phyloP scores from a whole-genome alignment of 1,140 invertebrate species.

The Camponotus pennsylvanicus region DNA sequence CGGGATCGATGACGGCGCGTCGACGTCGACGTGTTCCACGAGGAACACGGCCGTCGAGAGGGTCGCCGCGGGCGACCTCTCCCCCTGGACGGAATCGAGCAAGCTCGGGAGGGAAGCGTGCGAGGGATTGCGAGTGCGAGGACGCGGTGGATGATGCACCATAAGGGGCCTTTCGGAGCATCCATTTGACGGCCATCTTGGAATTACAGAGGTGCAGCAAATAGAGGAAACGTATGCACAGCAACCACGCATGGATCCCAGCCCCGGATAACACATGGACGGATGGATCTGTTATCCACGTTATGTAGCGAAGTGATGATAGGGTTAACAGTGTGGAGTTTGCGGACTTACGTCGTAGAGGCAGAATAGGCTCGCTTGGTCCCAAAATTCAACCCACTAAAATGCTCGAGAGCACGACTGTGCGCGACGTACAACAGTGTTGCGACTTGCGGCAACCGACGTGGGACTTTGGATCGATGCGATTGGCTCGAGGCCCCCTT shows the following conservation, averaged over 20 bases:
- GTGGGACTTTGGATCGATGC: constrained; percentile 81
- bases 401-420: constrained; percentile 74
- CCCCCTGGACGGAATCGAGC: neutral
- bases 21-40: constrained; percentile 5
- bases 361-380: constrained; percentile 76
- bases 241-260: constrained; percentile 75
- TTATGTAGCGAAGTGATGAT: constrained; percentile 20
- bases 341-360: constrained; percentile 77
- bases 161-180: constrained; percentile 77
- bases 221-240: constrained; percentile 67
- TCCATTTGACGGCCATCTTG: constrained; percentile 81
- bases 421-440: constrained; percentile 78
- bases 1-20: constrained; percentile 46
- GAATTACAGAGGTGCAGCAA: constrained; percentile 74
- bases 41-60: neutral
- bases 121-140: constrained; percentile 5
- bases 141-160: constrained; percentile 67
- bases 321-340: neutral
- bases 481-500: constrained; percentile 75
- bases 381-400: constrained; percentile 74
- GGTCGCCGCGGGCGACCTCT: no score
- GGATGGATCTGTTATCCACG: constrained; percentile 25
- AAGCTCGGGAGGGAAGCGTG: constrained; percentile 20
- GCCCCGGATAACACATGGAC: constrained; percentile 1
- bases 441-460: constrained; percentile 79